phyloP scores from a whole-genome alignment of 1,140 invertebrate species.

The Listronotus bonariensis region DNA sequence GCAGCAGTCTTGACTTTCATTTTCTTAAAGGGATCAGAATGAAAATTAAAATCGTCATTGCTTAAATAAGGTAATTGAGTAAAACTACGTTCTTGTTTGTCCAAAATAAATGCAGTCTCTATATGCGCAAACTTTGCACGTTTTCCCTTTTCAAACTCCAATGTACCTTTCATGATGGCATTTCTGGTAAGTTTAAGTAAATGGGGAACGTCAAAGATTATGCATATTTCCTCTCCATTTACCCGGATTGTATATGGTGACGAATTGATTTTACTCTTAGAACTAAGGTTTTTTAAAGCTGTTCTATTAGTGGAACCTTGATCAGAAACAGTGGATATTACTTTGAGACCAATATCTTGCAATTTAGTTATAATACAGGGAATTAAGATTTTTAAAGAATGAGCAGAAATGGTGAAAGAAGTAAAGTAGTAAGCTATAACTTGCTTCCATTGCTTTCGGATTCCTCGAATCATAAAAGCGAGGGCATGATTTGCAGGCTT shows the following conservation, averaged over 20 bases:
- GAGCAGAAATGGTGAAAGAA: neutral
- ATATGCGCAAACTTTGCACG: neutral
- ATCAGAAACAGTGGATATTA: neutral
- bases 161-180: neutral
- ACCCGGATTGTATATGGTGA: neutral
- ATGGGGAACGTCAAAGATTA: neutral
- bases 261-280: neutral
- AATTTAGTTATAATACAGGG: neutral
- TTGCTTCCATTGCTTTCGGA: constrained; percentile 1
- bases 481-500: constrained; percentile 6
- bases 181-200: neutral
- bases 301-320: neutral
- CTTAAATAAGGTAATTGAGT: too few relatives aligned
- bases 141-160: neutral
- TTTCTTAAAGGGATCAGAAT: too few relatives aligned
- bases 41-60: too few relatives aligned
- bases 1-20: too few relatives aligned
- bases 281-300: neutral
- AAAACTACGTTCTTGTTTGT: too few relatives aligned
- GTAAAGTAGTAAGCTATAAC: neutral
- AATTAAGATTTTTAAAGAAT: neutral
- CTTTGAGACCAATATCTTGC: neutral
- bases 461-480: neutral
- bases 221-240: neutral
- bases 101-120: too few relatives aligned